phyloP scores from a whole-genome alignment of 2,797 vertebrate genomes.

The Perodicticus potto region DNA sequence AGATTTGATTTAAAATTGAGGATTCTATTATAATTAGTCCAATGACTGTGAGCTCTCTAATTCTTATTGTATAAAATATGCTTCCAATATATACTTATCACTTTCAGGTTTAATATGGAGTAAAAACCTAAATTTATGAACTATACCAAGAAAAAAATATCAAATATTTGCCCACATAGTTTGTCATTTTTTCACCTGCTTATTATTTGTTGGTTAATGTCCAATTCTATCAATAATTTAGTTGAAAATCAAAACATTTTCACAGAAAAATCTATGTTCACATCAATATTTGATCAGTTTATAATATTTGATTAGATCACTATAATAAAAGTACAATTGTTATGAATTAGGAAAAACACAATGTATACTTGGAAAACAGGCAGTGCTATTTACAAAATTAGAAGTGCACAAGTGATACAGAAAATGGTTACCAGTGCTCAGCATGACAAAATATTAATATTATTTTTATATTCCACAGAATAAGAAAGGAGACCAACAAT shows the following conservation, averaged over 20 bases:
- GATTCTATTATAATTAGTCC: neutral
- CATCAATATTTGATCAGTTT: neutral
- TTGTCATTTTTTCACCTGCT: neutral
- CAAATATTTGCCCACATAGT: neutral
- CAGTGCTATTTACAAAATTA: constrained; percentile 4
- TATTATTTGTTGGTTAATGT: neutral
- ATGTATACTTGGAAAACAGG: neutral
- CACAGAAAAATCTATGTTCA: neutral
- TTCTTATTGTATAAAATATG: neutral
- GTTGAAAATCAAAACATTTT: constrained; percentile 12
- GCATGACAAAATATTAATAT: neutral
- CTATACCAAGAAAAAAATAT: neutral
- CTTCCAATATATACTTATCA: neutral
- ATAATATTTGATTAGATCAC: neutral
- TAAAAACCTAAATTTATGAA: neutral
- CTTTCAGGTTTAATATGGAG: neutral
- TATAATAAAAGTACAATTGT: neutral
- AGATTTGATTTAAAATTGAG: constrained; percentile 9
- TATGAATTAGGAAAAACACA: neutral
- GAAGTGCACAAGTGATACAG: neutral
- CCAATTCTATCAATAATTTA: neutral
- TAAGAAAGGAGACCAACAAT: neutral
- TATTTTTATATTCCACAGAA: neutral
- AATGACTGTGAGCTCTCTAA: neutral
- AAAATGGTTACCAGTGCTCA: neutral